phyloP scores from a whole-genome alignment of 2,797 vertebrate genomes.

The Xenentodon cancila region DNA sequence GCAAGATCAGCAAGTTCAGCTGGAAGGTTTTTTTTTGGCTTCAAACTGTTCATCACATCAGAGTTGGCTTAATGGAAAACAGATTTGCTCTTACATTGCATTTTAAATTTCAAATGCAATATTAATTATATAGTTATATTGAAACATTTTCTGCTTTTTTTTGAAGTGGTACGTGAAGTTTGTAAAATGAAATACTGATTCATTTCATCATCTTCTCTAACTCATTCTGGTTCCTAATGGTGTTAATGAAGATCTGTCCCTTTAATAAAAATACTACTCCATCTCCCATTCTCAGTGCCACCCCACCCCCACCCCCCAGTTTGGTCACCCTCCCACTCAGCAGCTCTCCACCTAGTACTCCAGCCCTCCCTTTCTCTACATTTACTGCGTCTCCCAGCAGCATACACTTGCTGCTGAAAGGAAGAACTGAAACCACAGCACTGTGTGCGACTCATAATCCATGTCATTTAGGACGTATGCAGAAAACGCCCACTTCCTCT shows the following conservation, averaged over 20 bases:
- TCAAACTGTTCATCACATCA: too few species aligned
- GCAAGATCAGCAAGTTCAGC: too few species aligned
- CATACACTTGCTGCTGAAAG: constrained; percentile 63
- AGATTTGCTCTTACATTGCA: too few species aligned
- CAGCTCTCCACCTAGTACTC: constrained; percentile 55
- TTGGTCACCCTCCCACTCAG: constrained; percentile 64
- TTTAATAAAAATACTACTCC: constrained; percentile 73
- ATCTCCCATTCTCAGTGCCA: constrained; percentile 37
- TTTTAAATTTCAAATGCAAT: too few species aligned
- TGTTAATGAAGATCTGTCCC: constrained; percentile 49
- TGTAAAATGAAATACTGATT: too few species aligned
- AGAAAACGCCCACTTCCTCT: constrained; percentile 66
- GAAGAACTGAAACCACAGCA: constrained; percentile 72
- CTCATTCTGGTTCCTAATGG: too few species aligned
- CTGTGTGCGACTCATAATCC: constrained; percentile 53
- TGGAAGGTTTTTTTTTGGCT: too few species aligned
- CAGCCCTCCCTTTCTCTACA: constrained; percentile 57
- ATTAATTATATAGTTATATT: too few species aligned
- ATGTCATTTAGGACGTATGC: constrained; percentile 69
- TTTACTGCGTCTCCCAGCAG: constrained; percentile 65
- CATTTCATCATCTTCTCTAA: too few species aligned
- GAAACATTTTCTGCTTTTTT: too few species aligned
- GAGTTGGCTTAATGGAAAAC: too few species aligned
- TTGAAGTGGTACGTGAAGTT: too few species aligned
- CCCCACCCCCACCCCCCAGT: constrained; percentile 22